Conservation (phyloP, 2,888 invertebrate species). For the Sussaba pulchella region DNA sequence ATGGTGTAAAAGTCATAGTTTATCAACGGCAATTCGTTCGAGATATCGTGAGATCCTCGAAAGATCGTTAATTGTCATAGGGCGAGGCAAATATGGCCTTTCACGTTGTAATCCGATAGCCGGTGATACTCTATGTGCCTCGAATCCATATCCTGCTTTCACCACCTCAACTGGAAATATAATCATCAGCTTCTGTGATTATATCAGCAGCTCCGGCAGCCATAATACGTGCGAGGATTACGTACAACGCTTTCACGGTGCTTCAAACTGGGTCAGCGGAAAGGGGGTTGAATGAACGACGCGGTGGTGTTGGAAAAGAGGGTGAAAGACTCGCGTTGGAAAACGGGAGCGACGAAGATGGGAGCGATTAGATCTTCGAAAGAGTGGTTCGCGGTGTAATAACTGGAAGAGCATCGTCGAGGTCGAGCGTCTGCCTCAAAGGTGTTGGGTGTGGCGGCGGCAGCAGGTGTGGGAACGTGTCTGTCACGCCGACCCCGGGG, state of each 20-base stretch:
- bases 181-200: background rate
- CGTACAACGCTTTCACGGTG: conserved; percentile 4
- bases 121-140: background rate
- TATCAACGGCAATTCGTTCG: background rate
- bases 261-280: conserved; percentile 43
- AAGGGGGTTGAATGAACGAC: conserved; percentile 38
- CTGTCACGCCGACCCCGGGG: conserved; percentile 44
- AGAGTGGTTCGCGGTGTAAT: conserved; percentile 64
- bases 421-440: conserved; percentile 49
- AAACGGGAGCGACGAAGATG: conserved; percentile 42
- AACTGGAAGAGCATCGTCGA: conserved; percentile 61
- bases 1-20: background rate
- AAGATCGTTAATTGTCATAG: no score
- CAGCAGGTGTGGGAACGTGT: conserved; percentile 53
- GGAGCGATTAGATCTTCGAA: conserved; percentile 62
- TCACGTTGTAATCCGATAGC: conserved; percentile 1
- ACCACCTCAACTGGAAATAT: background rate
- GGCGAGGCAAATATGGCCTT: background rate
- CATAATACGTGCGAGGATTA: conserved; percentile 6
- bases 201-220: background rate
- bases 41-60: background rate
- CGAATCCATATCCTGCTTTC: background rate
- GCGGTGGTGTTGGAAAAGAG: conserved; percentile 44
- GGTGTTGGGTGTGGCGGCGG: conserved; percentile 26
- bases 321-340: conserved; percentile 24